Evolutionary conservation across 2,888 invertebrate genomes (phyloP).

Genomic region (Morpho helenor): DNA sequence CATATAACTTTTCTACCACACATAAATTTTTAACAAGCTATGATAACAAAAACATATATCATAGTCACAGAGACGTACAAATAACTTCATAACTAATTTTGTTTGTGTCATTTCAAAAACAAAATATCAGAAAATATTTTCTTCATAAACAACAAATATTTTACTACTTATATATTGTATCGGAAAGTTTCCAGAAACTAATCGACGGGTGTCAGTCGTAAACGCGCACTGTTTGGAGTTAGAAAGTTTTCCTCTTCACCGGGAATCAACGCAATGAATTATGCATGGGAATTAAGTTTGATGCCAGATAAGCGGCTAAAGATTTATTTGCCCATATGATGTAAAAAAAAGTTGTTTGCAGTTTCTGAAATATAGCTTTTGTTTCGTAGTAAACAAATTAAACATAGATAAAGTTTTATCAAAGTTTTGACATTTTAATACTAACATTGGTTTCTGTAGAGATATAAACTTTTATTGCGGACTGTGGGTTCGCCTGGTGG

Average conservation of each 20-base stretch:
- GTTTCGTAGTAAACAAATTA: constrained; percentile 70
- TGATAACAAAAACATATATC: too few species aligned
- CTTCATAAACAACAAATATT: background rate
- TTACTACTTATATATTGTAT: constrained; percentile 14
- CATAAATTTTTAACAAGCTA: too few species aligned
- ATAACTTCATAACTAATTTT: too few species aligned
- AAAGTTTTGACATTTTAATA: constrained; percentile 29
- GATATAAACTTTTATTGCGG: too few species aligned
- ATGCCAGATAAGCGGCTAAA: constrained; percentile 72
- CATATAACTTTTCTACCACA: too few species aligned
- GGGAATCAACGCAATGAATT: constrained; percentile 69
- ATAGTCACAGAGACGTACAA: too few species aligned
- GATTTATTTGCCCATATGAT: constrained; percentile 77
- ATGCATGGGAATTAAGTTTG: constrained; percentile 77
- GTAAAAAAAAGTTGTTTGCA: constrained; percentile 74
- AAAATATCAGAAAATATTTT: background rate
- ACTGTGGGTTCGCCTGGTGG: too few species aligned
- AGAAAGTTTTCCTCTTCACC: constrained; percentile 60
- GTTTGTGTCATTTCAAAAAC: too few species aligned
- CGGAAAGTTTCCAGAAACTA: constrained; percentile 27
- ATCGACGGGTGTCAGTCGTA: constrained; percentile 45
- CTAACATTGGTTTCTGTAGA: background rate
- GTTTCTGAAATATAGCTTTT: constrained; percentile 71
- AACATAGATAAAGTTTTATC: constrained; percentile 30
- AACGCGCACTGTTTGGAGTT: constrained; percentile 42